Percentiles rank a stretch among this genome's conserved stretches.
These are phyloP conservation scores for Drosophila borealis DNA, from an alignment of 2,888 invertebrate genomes.

Conservation along the genomic window DNA sequence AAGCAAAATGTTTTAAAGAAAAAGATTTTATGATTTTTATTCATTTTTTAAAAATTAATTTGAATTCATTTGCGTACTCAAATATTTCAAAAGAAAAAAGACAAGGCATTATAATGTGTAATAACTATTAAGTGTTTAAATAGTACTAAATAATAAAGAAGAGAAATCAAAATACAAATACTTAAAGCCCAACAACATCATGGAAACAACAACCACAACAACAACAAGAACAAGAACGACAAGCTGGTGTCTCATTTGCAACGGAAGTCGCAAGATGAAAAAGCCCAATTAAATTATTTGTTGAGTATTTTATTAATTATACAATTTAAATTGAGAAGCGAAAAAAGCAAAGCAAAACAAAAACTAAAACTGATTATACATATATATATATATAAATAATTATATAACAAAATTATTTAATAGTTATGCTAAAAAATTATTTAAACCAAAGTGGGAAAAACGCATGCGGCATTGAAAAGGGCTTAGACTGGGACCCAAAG, in stretches of 20 bases:
- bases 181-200: conserved; percentile 26
- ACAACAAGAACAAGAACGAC: background rate
- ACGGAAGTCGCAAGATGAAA: conserved; percentile 41
- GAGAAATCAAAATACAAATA: conserved; percentile 57
- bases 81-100: background rate
- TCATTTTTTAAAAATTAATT: conserved; percentile 4
- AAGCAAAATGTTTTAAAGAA: conserved; percentile 56
- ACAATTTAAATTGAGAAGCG: conserved; percentile 52
- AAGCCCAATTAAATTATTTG: conserved; percentile 78
- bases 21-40: conserved; percentile 30
- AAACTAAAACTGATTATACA: conserved; percentile 46
- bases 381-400: conserved; percentile 39
- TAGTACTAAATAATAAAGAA: conserved; percentile 67
- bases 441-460: conserved; percentile 39
- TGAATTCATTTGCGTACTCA: conserved; percentile 1
- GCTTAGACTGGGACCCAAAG: conserved; percentile 26
- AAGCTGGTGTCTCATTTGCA: conserved; percentile 50
- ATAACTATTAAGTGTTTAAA: conserved; percentile 76
- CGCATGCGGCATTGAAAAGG: conserved; percentile 29
- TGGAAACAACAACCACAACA: conserved; percentile 17
- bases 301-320: conserved; percentile 84
- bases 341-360: conserved; percentile 38
- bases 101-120: conserved; percentile 44
- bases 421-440: conserved; percentile 75
- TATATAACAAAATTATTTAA: conserved; percentile 68